Base-by-base conservation (phyloP, 2,888 invertebrate genomes). In the Cryptocephalus primarius region DNA sequence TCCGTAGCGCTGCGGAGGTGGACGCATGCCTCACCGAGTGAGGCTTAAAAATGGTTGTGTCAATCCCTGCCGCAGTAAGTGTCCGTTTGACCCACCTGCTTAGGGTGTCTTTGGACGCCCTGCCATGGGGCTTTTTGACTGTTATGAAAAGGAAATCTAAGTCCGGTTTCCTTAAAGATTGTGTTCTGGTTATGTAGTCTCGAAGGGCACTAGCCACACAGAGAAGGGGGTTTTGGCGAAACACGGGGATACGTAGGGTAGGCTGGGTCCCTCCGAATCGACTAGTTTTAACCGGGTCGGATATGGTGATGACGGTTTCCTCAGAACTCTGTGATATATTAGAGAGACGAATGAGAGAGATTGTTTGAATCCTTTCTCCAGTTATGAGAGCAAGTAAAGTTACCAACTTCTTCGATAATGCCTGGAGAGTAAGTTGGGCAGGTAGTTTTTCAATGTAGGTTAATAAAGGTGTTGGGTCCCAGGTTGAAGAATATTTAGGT, bases 21-120 rank as follows among this genome's bases (percentile, higher is more conserved):
- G 48, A 8, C 8, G 48, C 45, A 33, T 50, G 50, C 22, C 46
- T 46, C 8, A 44, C 44, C 6, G 48, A 46, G 36, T 50, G 46
- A 13, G 48, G 32, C 12, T 40, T 48, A 34, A 46, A 50, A 4
- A 45, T 38, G n/a, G 32, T 8, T 9, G 39, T 40, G 42, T 48
- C 44, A 8, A 48, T 36, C 8, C 43, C 48, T 6, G 44, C 45
- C 33, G 33, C 44, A 32, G 12, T 38, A n/a, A 50, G 12, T 1
- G 44, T 42, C 11, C 9, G 14, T 36, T 50, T 50, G 8, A 44
- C 33, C 47, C 45, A 49, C 14, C 45, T 36, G 40, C 45, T 49
- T 8, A 47, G 41, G 4, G 46, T 40, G 33, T 50, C 42, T 31
- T 43, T 50, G 8, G 40, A 39, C 32, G 48, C 48, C 12, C 41